phyloP scores from a whole-genome alignment of 2,113 vertebrate species.

The Epinephelus fuscoguttatus region DNA sequence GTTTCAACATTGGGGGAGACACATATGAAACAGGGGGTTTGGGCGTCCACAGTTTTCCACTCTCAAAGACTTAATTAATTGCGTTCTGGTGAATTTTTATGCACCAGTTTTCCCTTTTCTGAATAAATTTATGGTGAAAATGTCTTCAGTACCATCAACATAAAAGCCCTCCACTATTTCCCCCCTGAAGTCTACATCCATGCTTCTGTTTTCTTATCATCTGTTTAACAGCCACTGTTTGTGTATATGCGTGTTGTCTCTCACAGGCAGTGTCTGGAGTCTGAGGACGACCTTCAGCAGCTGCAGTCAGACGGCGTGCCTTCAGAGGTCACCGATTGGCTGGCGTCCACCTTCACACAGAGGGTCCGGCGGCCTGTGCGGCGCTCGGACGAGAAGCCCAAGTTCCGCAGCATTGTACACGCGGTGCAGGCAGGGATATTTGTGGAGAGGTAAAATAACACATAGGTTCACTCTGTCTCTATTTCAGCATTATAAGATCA shows the following conservation, averaged over 20 bases:
- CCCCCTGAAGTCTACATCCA: too few relatives aligned
- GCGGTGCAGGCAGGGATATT: conserved; percentile 96
- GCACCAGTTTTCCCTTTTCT: too few relatives aligned
- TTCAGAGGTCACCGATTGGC: conserved; percentile 93
- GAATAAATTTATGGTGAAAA: too few relatives aligned
- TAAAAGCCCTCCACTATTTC: too few relatives aligned
- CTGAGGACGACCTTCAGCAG: conserved; percentile 93
- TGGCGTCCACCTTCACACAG: conserved; percentile 94
- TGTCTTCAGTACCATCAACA: too few relatives aligned
- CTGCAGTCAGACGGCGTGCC: conserved; percentile 92
- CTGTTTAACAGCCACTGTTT: background rate
- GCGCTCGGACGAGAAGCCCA: conserved; percentile 91
- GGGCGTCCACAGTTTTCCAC: too few relatives aligned
- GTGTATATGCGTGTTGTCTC: conserved; percentile 2
- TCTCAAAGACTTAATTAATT: too few relatives aligned
- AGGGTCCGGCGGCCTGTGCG: conserved; percentile 85
- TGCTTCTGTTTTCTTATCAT: background rate
- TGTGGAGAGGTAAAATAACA: conserved; percentile 89
- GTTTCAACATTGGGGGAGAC: too few relatives aligned
- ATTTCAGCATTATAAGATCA: background rate
- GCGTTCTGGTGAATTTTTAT: too few relatives aligned
- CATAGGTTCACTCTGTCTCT: background rate
- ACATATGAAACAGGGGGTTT: too few relatives aligned
- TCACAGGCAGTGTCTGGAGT: conserved; percentile 90
- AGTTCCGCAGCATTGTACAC: conserved; percentile 95